Base-by-base conservation (phyloP, 2,113 vertebrate species). In the Tympanuchus pallidicinctus region DNA sequence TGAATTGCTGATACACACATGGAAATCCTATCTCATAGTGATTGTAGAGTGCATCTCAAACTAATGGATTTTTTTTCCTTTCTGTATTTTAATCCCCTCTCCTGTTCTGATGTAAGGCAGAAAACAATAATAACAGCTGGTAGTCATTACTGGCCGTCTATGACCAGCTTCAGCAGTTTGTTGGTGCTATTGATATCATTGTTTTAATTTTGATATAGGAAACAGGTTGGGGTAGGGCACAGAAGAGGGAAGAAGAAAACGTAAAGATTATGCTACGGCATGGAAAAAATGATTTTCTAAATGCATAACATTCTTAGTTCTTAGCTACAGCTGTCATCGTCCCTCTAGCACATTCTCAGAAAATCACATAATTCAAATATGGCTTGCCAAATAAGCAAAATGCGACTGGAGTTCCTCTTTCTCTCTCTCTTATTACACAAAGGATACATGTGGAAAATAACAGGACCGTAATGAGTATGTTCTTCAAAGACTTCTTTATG, bases 1-100 rank as follows among this genome's bases (percentile, higher is more conserved):
- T 88, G 79, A 94, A 87, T 93, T 91, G 83, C 83, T 81, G 85
- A 92, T 95, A 87, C 40, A 74, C 50, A 91, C 92, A 74, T 67
- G 79, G 52, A 86, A 95, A 92, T 86, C 34, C 40, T 69, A 89
- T n/a, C 47, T 91, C 50, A 80, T 13, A 45, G 38, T 66, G 78
- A 87, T 38, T 91, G 19, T 64, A 78, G 82, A 86, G 60, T 32
- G 30, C 57, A 71, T 60, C 19, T 74, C 28, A 80, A 28, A 24
- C 17, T 80, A 90, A 81, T 56, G 57, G 42, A 73, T 1, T 78
- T 57, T 63, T 63, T 65, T 21, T 1, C 7, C 11, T 63, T 76
- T 20, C 10, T 56, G 7, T 74, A 67, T 83, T 93, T 95, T 88
- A 80, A 92, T 32, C 6, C 18, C 10, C 19, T 56, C 5, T 19